Conservation (phyloP, 1,140 invertebrate species). For the Neodiprion virginianus region DNA sequence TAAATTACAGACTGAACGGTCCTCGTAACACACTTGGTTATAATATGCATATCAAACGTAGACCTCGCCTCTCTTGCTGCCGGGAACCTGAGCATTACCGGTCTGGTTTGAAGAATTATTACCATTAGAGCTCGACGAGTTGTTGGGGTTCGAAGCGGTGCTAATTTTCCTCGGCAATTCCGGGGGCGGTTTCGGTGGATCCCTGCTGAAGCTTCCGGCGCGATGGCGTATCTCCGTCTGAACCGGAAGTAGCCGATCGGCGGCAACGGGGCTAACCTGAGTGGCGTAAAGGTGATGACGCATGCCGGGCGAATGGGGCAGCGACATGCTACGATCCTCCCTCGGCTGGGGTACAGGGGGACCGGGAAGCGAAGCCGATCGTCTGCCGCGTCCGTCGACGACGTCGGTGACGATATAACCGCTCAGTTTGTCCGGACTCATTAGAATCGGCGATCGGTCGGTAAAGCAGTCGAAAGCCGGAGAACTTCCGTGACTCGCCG, state of each 20-base stretch:
- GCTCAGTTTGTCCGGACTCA: slow-evolving; percentile 52
- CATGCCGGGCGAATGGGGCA: slow-evolving; percentile 51
- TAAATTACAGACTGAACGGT: no score
- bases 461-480: slow-evolving; percentile 47
- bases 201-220: slow-evolving; percentile 34
- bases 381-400: slow-evolving; percentile 37
- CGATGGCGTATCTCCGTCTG: slow-evolving; percentile 30
- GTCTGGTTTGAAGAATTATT: slow-evolving; percentile 13
- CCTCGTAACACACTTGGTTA: no score
- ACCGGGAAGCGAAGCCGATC: slow-evolving; percentile 53
- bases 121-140: slow-evolving; percentile 8
- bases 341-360: slow-evolving; percentile 36
- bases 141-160: slow-evolving; percentile 38
- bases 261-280: slow-evolving; percentile 32
- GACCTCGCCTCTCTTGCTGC: slow-evolving; percentile 59
- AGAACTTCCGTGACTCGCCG: slow-evolving; percentile 48
- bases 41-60: slow-evolving; percentile 52
- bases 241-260: slow-evolving; percentile 33
- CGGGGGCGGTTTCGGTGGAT: slow-evolving; percentile 21
- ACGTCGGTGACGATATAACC: slow-evolving; percentile 36
- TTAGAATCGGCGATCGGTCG: slow-evolving; percentile 50
- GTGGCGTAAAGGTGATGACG: slow-evolving; percentile 35
- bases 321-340: slow-evolving; percentile 57
- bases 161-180: slow-evolving; percentile 42
- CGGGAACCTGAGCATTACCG: slow-evolving; percentile 24